Base-by-base conservation (phyloP, 2,888 invertebrate species). In the Cephus pygmeus region DNA sequence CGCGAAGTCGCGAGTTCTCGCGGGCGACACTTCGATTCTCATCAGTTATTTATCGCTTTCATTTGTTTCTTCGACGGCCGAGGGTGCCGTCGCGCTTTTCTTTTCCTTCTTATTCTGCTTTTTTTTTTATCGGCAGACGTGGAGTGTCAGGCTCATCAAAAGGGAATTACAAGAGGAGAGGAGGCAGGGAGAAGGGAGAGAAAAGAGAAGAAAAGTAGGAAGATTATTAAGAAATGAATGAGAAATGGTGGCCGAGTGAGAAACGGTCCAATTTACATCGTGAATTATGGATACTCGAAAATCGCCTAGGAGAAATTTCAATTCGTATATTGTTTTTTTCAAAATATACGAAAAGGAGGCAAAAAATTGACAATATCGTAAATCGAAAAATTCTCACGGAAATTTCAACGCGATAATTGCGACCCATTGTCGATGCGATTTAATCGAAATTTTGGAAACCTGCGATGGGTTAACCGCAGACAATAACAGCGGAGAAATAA, bases 21-120 rank as follows among this genome's bases (percentile, higher is more conserved):
- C 69, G 36, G 75, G 34, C 30, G n/a, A 34, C 75, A 82, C 82
- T 85, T 85, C 82, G 81, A 86, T 87, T 86, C 87, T 85, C 91
- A 88, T 91, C 90, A 87, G 90, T 91, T 91, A 91, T 91, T 91
- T 91, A 91, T 90, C 81, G 86, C 79, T 87, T 87, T 88, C 87
- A 88, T 87, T 87, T 87, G 81, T 87, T 81, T 81, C 82, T 79
- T 78, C 75, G 75, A 75, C 74, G 40, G 73, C 69, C 0, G n/a
- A 35, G 40, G 69, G 73, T 56, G 15, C 74, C 74, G 56, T 4
- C 75, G 71, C 73, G 78, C 74, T 75, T 81, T 40, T 81, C 79
- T 77, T 81, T 84, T 82, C 79, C 82, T 81, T 34, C 79, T 4
- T 73, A 12, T 75, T 79, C 83, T 76, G 85, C 79, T 69, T 15